Base-by-base conservation (phyloP, 2,797 vertebrate genomes). In the Sternarchorhynchus goeldii region DNA sequence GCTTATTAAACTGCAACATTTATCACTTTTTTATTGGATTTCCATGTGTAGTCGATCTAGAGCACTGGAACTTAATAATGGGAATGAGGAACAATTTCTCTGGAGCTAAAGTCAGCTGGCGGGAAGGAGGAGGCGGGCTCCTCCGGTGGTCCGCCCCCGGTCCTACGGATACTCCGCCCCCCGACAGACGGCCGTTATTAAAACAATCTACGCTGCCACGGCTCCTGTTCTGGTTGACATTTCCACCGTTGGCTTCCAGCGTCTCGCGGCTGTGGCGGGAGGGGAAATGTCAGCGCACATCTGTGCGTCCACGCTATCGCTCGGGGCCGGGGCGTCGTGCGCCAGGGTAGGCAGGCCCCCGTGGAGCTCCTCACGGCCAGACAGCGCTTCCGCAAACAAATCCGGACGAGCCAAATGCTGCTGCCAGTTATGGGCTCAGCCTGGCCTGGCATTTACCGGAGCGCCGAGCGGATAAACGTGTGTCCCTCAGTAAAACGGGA, bases 241-340 rank as follows among this genome's bases (percentile, higher is more conserved):
- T 93, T 92, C 84, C 85, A 89, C 86, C 76, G 83, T 85, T 88
- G 87, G 90, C 90, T 88, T 83, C 74, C 86, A 77, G 81, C 80
- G 78, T 89, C 88, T 89, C 83, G 85, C 83, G 87, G 86, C 88
- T 90, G 79, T 81, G 82, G 84, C 45, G 45, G 82, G 84, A 82
- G 86, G 81, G 56, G 67, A 93, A 93, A 93, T 94, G 93, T 93
- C 92, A 93, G 84, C 87, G 88, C 86, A 86, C 90, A 91, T 92
- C 92, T 94, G 92, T 66, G 81, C 89, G 84, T 86, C 88, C 86
- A 88, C 60, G 89, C 91, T 93, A 93, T 89, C 90, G 86, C 87
- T 87, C 65, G 76, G 84, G 89, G 88, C 88, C 86, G 85, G 84
- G 87, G 80, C 84, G 86, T 82, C 81, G 73, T 69, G 16, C 72